Evolutionary conservation across 2,113 vertebrate species (phyloP), one percentile per base, ranked within the genome.

Genomic region (Cheilinus undulatus): DNA sequence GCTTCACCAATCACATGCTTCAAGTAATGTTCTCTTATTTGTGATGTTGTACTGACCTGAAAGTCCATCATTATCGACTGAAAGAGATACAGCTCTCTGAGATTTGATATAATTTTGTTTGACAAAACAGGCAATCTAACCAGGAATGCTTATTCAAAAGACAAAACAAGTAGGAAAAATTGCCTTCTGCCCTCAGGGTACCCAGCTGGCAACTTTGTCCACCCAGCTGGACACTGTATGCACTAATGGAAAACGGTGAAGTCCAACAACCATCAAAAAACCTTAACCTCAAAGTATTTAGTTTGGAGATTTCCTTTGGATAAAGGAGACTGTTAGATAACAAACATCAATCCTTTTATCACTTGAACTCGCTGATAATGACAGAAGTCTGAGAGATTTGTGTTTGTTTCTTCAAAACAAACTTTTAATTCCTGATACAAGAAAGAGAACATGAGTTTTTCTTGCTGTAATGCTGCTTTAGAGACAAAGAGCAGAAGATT

Each of bases 321-420:
- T 26, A 42, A n/a, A n/a, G n/a, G n/a, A n/a, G n/a, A n/a, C n/a
- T n/a, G n/a, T n/a, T n/a, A n/a, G n/a, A n/a, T n/a, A n/a, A n/a
- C n/a, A n/a, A n/a, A n/a, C n/a, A n/a, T 59, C 3, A 42, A 17
- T 19, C 11, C 34, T 52, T 40, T n/a, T n/a, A n/a, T n/a, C n/a
- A n/a, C n/a, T n/a, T n/a, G n/a, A n/a, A 27, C 53, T 54, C 17
- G 14, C 26, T 71, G 24, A 68, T 45, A 34, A 28, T 17, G 9
- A 12, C 4, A 49, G 27, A 11, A 52, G 9, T 26, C 23, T 28
- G 36, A 20, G 7, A 7, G 9, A 8, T 63, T 26, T 64, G 51
- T 36, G 24, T 52, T 30, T 51, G 30, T 59, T 43, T 49, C 20
- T 60, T 69, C 15, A 53, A 63, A 75, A 59, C 17, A 28, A 48